phyloP scores from a whole-genome alignment of 1,140 invertebrate genomes.

The Pogonus chalceus region DNA sequence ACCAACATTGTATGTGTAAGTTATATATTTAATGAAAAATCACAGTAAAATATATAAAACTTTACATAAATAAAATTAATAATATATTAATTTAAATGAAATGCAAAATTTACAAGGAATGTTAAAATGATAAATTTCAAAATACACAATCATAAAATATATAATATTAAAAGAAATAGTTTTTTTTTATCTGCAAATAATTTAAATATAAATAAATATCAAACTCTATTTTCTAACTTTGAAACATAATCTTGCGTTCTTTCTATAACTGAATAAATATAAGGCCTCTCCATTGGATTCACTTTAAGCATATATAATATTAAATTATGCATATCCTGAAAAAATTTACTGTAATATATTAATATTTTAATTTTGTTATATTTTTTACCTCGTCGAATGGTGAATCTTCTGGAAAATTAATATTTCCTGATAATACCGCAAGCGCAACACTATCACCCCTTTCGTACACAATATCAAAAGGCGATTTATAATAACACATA shows the following conservation, averaged over 20 bases:
- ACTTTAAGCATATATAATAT: conserved; percentile 62
- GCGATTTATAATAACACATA: conserved; percentile 75
- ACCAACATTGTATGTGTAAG: no score
- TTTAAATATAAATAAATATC: conserved; percentile 15
- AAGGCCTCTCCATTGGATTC: conserved; percentile 66
- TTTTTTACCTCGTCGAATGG: conserved; percentile 50
- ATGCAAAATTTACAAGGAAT: no score
- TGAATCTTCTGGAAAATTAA: conserved; percentile 60
- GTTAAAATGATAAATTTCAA: no score
- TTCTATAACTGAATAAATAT: conserved; percentile 56
- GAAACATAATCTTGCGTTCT: conserved; percentile 44
- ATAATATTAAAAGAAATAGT: no score
- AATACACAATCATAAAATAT: no score
- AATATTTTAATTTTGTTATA: background rate
- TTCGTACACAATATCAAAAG: conserved; percentile 77
- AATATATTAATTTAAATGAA: no score
- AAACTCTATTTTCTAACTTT: conserved; percentile 42
- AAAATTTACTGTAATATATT: conserved; percentile 15
- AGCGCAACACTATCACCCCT: conserved; percentile 78
- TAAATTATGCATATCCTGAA: conserved; percentile 57
- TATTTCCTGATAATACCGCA: conserved; percentile 68
- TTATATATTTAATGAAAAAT: no score
- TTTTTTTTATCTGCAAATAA: no score
- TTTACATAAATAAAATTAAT: no score
- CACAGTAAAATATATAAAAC: no score